Evolutionary conservation across 2,888 invertebrate species (phyloP), one percentile per base, ranked within the genome.

Genomic region (Microplitis manilae): DNA sequence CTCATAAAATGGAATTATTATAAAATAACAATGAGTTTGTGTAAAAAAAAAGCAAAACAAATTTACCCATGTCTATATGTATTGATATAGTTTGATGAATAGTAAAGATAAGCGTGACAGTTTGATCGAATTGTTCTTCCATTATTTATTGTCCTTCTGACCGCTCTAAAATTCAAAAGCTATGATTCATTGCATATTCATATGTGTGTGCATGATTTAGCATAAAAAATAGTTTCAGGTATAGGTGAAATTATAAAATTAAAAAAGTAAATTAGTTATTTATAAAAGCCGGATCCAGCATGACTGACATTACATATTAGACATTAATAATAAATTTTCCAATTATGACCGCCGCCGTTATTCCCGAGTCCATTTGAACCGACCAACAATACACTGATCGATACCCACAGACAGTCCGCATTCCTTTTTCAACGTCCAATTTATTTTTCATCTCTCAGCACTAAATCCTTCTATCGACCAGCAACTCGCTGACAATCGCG

Each of bases 111-210:
- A 75, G 68, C 61, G 68, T 75, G 74, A 75, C 74, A 61, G 38
- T 68, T 68, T 59, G 74, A 75, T 75, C 65, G 73, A 41, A 65
- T 20, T 65, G 17, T 6, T 13, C 17, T 39, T 20, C 38, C 9
- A 59, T 75, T 75, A 75, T 75, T 75, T 75, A 75, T 75, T 60
- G 61, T 50, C 73, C 30, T 75, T 68, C 40, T 75, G 61, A 40
- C 61, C 60, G 61, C n/a, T 50, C 61, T 75, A 39, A 30, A 68
- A 68, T 50, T 59, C 67, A 67, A 74, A 74, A 41, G 38, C 59
- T 38, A 50, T 59, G 59, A 73, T 73, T 73, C 64, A 73, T 73
- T 61, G 73, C 41, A 9, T 65, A 73, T 73, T 65, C 65, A 65
- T 60, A 30, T 41, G 20, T 62, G 62, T 17, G 20, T 72, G 50